These are phyloP conservation scores for Cinara cedri DNA, from an alignment of 2,888 invertebrate genomes.

Conservation along the genomic window DNA sequence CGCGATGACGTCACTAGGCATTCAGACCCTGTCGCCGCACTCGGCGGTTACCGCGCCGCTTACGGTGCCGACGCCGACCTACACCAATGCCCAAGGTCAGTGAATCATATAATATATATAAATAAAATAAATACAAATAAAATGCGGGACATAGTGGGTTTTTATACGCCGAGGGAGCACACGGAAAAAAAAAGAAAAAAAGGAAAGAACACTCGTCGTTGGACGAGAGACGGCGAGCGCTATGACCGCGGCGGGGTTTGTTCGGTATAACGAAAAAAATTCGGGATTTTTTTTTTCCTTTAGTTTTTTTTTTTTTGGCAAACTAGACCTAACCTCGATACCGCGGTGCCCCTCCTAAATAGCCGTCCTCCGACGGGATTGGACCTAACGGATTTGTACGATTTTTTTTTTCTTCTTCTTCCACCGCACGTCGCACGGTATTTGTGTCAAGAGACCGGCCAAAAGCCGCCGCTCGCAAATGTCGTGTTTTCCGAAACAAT, in stretches of 20 bases:
- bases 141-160: not conserved
- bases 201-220: conserved; percentile 1
- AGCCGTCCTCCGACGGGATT: not conserved
- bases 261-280: not conserved
- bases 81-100: conserved; percentile 53
- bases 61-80: conserved; percentile 50
- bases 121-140: conserved; percentile 23
- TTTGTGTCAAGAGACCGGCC: conserved; percentile 53
- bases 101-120: conserved; percentile 26
- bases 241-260: too few species aligned
- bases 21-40: conserved; percentile 51
- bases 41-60: conserved; percentile 53
- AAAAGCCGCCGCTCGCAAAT: conserved; percentile 48
- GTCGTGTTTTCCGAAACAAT: conserved; percentile 54
- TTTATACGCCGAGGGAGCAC: not conserved
- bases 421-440: conserved; percentile 15
- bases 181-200: too few species aligned
- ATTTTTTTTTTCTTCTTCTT: conserved; percentile 14
- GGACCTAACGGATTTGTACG: not conserved
- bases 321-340: conserved; percentile 46
- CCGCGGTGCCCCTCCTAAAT: not conserved
- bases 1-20: conserved; percentile 50
- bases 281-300: conserved; percentile 9
- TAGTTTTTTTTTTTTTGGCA: conserved; percentile 18
- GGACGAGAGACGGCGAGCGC: too few species aligned